A percentile compares a stretch with the other conserved stretches of the same genome.
Evolutionary conservation across 2,888 invertebrate species (phyloP).

Genomic region (Aspidiotus destructor): DNA sequence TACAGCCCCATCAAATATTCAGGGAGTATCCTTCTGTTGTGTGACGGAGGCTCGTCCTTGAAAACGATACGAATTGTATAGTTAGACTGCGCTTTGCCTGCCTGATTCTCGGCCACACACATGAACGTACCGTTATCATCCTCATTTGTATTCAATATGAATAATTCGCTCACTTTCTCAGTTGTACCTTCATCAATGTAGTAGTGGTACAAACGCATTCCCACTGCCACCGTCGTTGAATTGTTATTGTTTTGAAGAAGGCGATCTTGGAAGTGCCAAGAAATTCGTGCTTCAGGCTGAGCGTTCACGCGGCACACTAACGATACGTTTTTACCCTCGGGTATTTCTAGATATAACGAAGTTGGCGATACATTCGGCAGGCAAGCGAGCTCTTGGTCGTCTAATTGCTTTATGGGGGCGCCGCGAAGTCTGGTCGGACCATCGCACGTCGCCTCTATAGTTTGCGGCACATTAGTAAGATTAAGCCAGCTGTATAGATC

Average conservation of each 20-base stretch:
- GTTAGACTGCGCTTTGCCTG: conserved; percentile 68
- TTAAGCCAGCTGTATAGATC: conserved; percentile 69
- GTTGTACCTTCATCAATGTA: conserved; percentile 60
- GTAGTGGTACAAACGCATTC: conserved; percentile 53
- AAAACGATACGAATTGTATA: conserved; percentile 67
- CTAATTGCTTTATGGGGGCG: conserved; percentile 57
- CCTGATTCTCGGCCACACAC: conserved; percentile 76
- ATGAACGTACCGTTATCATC: conserved; percentile 79
- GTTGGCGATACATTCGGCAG: conserved; percentile 67
- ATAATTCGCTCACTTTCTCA: conserved; percentile 67
- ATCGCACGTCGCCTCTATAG: conserved; percentile 66
- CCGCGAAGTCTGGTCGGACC: conserved; percentile 58
- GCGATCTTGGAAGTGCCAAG: conserved; percentile 76
- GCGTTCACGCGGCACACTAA: conserved; percentile 70
- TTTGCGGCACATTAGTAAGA: conserved; percentile 64
- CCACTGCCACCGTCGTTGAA: conserved; percentile 52
- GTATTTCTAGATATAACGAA: conserved; percentile 64
- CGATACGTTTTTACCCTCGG: conserved; percentile 70
- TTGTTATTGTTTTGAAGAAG: conserved; percentile 65
- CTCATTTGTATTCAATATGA: conserved; percentile 63
- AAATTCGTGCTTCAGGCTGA: conserved; percentile 67
- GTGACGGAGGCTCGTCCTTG: conserved; percentile 60
- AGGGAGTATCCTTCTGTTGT: conserved; percentile 57
- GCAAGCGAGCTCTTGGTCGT: conserved; percentile 66
- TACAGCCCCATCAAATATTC: conserved; percentile 61